phyloP scores from a whole-genome alignment of 1,140 invertebrate genomes.

The Contarinia nasturtii region DNA sequence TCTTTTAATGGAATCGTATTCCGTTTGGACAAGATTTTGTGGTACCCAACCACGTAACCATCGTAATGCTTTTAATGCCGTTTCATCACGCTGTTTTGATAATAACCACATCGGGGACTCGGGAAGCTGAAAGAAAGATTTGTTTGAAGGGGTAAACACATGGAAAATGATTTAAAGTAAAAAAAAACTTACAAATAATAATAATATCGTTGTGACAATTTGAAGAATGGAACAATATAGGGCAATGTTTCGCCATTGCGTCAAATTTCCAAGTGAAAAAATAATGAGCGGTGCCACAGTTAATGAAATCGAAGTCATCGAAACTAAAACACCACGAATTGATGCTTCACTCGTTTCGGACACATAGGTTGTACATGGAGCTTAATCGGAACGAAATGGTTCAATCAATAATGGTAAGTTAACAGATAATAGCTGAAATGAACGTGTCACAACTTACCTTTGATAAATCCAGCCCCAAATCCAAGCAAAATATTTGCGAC shows the following conservation, averaged over 20 bases:
- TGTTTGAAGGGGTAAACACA: too few species aligned
- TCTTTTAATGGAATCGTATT: constrained; percentile 23
- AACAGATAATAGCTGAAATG: too few species aligned
- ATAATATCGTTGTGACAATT: constrained; percentile 31
- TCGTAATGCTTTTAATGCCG: constrained; percentile 27
- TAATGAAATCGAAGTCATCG: constrained; percentile 38
- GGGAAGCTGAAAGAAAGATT: constrained; percentile 29
- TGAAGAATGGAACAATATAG: constrained; percentile 38
- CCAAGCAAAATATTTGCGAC: constrained; percentile 10
- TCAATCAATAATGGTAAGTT: too few species aligned
- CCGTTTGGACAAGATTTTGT: constrained; percentile 24
- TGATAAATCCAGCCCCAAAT: constrained; percentile 32
- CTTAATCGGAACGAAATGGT: too few species aligned
- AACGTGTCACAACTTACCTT: constrained; percentile 10
- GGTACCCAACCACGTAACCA: constrained; percentile 30
- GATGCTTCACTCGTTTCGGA: constrained; percentile 48
- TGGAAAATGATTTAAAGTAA: neutral
- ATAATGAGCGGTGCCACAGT: constrained; percentile 40
- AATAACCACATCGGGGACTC: constrained; percentile 47
- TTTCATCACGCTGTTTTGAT: constrained; percentile 25
- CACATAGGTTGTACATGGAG: too few species aligned
- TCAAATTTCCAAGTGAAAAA: constrained; percentile 39
- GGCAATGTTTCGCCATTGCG: constrained; percentile 40
- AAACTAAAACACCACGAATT: constrained; percentile 42
- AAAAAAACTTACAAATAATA: constrained; percentile 30